Base-by-base conservation (phyloP, 2,113 vertebrate species). In the Phycodurus eques region DNA sequence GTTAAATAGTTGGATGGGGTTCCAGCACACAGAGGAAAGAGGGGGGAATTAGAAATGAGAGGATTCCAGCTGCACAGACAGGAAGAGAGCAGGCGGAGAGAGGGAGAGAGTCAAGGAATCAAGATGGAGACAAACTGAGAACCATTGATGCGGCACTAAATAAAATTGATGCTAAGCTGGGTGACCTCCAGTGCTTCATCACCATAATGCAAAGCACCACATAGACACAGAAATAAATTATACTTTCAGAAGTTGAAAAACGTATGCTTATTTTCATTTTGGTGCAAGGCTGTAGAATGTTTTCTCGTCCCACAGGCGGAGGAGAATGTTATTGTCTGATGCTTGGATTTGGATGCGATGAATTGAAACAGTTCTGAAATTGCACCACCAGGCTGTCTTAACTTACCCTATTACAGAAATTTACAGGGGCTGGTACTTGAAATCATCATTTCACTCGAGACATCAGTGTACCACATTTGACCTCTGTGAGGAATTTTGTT, bases 1-100 rank as follows among this genome's bases (percentile, higher is more conserved):
- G 93, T 94, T 95, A 94, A 94, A 94, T 94, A 94, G 93, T 93
- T 95, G 94, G 94, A 93, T 91, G 89, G 89, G 80, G 91, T 93
- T 94, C 92, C 92, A 91, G 91, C 92, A 88, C 93, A 92, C 91
- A 84, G 87, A 91, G 92, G 91, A 83, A 90, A 87, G 89, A 87
- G 77, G 75, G 79, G 75, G 84, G 89, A 78, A 82, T 82, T 88
- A 92, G 90, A 91, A 87, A 84, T 83, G 92, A 82, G 90, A 93
- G 90, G 92, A 90, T 78, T 92, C 88, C 94, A 95, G 94, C 93
- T 95, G 93, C 92, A 92, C 85, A 90, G 88, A 93, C 89, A 85
- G 76, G 80, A 77, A 67, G 69, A 72, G 70, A 69, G 85, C 87
- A 60, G 57, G 73, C 83, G 73, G 75, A 71, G 69, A 31, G 76